Percentiles rank a stretch among this genome's conserved stretches.
These are phyloP conservation scores for Oceanites oceanicus DNA, from an alignment of 2,113 vertebrate species.

Conservation along the genomic window DNA sequence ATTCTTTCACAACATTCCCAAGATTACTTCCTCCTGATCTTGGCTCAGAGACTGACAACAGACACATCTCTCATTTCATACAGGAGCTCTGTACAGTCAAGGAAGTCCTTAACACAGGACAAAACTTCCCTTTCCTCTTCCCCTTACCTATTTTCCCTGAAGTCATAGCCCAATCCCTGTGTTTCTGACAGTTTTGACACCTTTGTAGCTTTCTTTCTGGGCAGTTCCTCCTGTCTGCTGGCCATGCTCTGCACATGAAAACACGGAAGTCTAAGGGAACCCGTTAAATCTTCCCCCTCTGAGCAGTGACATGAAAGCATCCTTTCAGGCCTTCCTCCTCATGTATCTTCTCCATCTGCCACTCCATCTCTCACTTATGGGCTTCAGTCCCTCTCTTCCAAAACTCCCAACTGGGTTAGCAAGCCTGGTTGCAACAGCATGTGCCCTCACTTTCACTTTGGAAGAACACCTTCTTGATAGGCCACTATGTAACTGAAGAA, in stretches of 20 bases:
- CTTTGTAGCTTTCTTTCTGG: not conserved
- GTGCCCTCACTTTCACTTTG: not conserved
- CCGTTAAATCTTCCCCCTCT: not conserved
- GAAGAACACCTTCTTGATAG: not conserved
- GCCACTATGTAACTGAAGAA: not conserved
- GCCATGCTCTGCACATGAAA: not conserved
- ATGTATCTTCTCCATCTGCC: not conserved
- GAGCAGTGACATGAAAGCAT: not conserved
- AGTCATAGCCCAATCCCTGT: not conserved
- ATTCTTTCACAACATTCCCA: not conserved
- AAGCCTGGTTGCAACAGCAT: not conserved
- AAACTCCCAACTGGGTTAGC: not conserved
- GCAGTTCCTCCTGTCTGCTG: not conserved
- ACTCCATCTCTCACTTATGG: not conserved
- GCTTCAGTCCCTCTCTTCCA: not conserved
- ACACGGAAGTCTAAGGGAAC: not conserved
- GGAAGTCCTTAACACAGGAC: not conserved
- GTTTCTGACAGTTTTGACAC: not conserved
- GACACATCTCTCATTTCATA: not conserved
- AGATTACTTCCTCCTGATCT: not conserved
- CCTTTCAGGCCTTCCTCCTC: not conserved
- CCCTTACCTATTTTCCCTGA: not conserved
- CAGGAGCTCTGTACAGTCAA: not conserved
- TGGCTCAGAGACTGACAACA: not conserved
- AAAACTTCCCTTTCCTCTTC: not conserved